Evolutionary conservation across 2,888 invertebrate species (phyloP), one percentile per base, ranked within the genome.

Genomic region (Scaptomyza parva): DNA sequence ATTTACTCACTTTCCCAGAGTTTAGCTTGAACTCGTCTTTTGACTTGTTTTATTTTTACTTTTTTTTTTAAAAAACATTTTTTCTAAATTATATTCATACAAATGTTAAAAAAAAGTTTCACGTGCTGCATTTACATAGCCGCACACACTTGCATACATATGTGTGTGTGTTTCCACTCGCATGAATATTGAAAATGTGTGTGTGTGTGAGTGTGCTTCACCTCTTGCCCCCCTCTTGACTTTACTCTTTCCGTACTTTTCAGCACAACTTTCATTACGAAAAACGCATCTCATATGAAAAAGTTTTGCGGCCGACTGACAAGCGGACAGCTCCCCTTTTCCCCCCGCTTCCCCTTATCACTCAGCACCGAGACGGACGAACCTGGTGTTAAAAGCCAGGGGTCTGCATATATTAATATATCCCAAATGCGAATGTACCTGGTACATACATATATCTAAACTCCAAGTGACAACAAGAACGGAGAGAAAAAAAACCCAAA

Each of bases 81-180:
- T 66, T 82, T 82, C 61, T 72, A 79, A 86, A 88, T 88, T 86
- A 86, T 88, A 88, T 88, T 87, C 86, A 86, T 87, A 88, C 78
- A 88, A 87, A 88, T 83, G 80, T 79, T 73, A 57, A 71, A 88
- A 87, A 83, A 87, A 83, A 73, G 61, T 78, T 76, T 57, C 68
- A 57, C 69, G 66, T 66, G 45, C 74, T 55, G 51, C 65, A 81
- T 86, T 75, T 79, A 68, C 79, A 78, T 82, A 69, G 64, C n/a
- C n/a, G n/a, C n/a, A n/a, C n/a, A 43, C 62, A 61, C 53, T 62
- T 54, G 65, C 66, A 53, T n/a, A 43, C 30, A 40, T 35, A 11
- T 28, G 17, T 44, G 8, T 50, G n/a, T 26, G 28, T 18, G 28
- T 12, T 28, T 18, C n/a, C n/a, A n/a, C 6, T 20, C 73, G 69